A percentile compares a stretch with the other conserved stretches of the same genome.
Evolutionary conservation across 2,888 invertebrate species (phyloP).

Genomic region (Galerucella nymphaeae): DNA sequence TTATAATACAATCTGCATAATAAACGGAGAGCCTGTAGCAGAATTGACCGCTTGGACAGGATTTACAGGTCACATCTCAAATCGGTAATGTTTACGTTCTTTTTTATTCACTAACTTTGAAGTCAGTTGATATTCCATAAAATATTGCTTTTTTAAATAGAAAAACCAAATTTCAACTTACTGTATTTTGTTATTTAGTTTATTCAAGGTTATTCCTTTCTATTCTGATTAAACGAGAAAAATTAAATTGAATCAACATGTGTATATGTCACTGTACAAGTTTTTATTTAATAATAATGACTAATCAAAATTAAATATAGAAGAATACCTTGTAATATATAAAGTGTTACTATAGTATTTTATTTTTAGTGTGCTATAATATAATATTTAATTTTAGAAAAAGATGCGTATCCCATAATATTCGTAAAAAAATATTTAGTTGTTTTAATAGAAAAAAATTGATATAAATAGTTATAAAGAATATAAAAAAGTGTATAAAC

Average conservation of each 20-base stretch:
- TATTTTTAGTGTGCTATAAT: too few species aligned
- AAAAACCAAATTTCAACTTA: not conserved
- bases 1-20: too few species aligned
- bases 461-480: not conserved
- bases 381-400: too few species aligned
- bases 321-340: not conserved
- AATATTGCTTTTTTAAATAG: not conserved
- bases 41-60: too few species aligned
- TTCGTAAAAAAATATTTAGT: too few species aligned
- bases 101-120: not conserved
- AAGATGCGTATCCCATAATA: too few species aligned
- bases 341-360: too few species aligned
- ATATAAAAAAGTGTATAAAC: not conserved
- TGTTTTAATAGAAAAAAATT: too few species aligned
- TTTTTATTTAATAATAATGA: not conserved
- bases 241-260: not conserved
- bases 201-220: not conserved
- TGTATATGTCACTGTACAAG: not conserved
- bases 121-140: not conserved
- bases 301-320: not conserved
- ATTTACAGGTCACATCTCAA: too few species aligned
- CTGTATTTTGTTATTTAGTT: not conserved
- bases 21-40: too few species aligned
- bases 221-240: not conserved
- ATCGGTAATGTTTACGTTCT: too few species aligned